These are phyloP conservation scores for Drosophila infuscata DNA, from an alignment of 2,888 invertebrate genomes.

Conservation along the genomic window DNA sequence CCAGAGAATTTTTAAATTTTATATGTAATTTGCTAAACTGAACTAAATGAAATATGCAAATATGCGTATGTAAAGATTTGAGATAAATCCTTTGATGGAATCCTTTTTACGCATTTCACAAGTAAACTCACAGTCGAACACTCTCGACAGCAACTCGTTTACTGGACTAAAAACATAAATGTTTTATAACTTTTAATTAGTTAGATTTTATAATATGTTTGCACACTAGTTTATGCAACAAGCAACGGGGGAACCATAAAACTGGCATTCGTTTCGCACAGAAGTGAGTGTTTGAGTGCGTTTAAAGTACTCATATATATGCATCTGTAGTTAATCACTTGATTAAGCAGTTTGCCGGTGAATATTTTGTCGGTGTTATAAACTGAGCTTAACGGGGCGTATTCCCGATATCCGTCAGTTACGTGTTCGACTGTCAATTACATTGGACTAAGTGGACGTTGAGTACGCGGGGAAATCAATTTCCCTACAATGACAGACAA, in stretches of 20 bases:
- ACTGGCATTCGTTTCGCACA: constrained; percentile 1
- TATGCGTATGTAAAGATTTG: background rate
- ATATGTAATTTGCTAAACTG: background rate
- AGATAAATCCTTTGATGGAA: background rate
- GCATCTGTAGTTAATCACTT: constrained; percentile 28
- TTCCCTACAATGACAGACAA: constrained; percentile 50
- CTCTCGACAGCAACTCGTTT: background rate
- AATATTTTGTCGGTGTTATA: constrained; percentile 34
- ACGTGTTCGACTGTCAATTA: constrained; percentile 59
- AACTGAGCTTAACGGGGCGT: constrained; percentile 40
- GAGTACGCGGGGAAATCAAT: constrained; percentile 64
- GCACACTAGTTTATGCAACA: constrained; percentile 32
- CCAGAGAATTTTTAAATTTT: background rate
- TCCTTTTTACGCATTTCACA: background rate
- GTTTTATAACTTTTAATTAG: constrained; percentile 61
- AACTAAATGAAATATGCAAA: background rate
- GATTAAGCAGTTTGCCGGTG: constrained; percentile 20
- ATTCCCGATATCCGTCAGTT: constrained; percentile 41
- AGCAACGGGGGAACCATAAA: constrained; percentile 45
- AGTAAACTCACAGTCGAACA: background rate
- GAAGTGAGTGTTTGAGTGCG: background rate
- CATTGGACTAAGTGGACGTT: constrained; percentile 28
- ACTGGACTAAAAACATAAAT: constrained; percentile 38
- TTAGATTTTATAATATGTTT: constrained; percentile 37
- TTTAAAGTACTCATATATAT: background rate